Percentiles rank a stretch among this genome's conserved stretches.
Evolutionary conservation across 2,888 invertebrate species (phyloP).

Genomic region (Sclerodermus sp.): DNA sequence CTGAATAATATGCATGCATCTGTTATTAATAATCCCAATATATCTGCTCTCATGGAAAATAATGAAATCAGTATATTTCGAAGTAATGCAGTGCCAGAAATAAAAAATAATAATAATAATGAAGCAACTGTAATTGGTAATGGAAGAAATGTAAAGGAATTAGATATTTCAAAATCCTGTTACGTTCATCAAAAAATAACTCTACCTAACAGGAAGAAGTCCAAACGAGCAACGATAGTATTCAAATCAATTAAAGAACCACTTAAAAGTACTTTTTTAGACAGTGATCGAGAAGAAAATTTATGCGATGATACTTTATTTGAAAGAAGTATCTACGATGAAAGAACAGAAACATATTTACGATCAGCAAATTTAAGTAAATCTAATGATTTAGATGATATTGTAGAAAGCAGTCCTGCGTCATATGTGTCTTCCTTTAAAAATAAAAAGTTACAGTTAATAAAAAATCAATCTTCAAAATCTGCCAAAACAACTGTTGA

Average conservation of each 20-base stretch:
- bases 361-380: neutral
- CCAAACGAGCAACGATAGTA: conserved; percentile 38
- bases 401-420: conserved; percentile 21
- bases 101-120: too few species aligned
- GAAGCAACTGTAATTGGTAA: too few species aligned
- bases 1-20: too few species aligned
- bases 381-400: conserved; percentile 12
- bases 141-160: neutral
- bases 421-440: too few species aligned
- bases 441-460: too few species aligned
- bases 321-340: neutral
- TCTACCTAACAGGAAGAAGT: conserved; percentile 28
- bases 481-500: neutral
- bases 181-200: conserved; percentile 28
- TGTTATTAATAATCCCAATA: too few species aligned
- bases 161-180: conserved; percentile 1
- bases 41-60: too few species aligned
- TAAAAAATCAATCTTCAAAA: neutral
- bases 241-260: conserved; percentile 21
- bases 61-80: too few species aligned
- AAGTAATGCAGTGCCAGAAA: too few species aligned
- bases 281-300: neutral
- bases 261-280: neutral
- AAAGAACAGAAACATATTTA: neutral
- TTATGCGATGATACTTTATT: conserved; percentile 13